These are phyloP conservation scores for Diglossa cyanea DNA, from an alignment of 2,797 vertebrate species.

Conservation along the genomic window DNA sequence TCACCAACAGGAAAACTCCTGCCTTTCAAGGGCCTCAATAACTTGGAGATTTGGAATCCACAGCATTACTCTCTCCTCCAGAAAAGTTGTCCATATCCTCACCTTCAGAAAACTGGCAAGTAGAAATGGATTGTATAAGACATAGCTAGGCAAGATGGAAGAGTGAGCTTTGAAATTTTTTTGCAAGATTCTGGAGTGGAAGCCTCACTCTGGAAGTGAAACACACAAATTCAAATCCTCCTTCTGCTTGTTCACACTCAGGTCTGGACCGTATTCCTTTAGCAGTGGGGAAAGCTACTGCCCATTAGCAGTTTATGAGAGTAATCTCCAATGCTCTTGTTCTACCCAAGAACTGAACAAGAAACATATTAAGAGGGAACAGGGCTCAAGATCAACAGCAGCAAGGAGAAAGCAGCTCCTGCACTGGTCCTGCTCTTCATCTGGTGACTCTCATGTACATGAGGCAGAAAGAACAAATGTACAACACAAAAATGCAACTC, in stretches of 20 bases:
- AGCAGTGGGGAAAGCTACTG: neutral
- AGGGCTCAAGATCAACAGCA: neutral
- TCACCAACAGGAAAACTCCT: neutral
- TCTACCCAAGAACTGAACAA: neutral
- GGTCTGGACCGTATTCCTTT: neutral
- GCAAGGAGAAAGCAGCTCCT: neutral
- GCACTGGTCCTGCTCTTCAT: neutral
- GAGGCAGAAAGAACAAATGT: neutral
- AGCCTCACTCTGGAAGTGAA: neutral
- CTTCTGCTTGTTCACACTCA: neutral
- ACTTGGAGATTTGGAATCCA: neutral
- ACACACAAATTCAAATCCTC: neutral
- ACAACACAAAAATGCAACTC: neutral
- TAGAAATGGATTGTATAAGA: neutral
- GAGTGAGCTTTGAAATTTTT: neutral
- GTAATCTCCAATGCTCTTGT: neutral
- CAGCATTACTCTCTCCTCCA: neutral
- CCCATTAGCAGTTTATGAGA: neutral
- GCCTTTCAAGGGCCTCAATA: neutral
- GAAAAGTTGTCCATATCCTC: neutral
- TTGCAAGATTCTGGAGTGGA: neutral
- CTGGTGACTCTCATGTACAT: neutral
- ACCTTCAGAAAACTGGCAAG: neutral
- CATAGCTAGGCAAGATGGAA: neutral
- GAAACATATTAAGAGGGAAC: neutral